Evolutionary conservation across 2,888 invertebrate genomes (phyloP).

Genomic region (Nomada flava): DNA sequence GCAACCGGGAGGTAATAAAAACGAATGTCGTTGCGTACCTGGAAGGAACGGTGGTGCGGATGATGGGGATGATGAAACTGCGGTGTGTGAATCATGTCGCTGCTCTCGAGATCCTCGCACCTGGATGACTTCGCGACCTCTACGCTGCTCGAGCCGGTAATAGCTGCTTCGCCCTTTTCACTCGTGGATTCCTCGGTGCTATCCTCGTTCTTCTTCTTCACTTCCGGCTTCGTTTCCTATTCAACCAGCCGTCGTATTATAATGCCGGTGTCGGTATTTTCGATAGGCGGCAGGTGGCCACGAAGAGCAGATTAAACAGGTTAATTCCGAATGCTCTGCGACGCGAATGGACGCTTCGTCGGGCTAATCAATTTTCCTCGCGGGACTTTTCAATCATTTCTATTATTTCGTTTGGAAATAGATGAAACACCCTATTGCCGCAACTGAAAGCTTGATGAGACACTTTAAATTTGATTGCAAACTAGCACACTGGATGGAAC

Average conservation of each 20-base stretch:
- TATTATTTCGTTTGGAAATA: too few species aligned
- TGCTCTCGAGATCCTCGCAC: constrained; percentile 85
- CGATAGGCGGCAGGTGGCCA: not conserved
- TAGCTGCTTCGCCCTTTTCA: constrained; percentile 75
- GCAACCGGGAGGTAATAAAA: constrained; percentile 35
- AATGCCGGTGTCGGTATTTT: not conserved
- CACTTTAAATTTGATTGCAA: not conserved
- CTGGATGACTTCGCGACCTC: constrained; percentile 77
- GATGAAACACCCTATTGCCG: not conserved
- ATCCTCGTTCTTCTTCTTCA: constrained; percentile 68
- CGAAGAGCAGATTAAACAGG: not conserved
- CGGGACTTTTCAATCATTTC: too few species aligned
- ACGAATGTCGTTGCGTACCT: constrained; percentile 85
- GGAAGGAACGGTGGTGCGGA: constrained; percentile 88
- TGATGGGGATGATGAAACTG: constrained; percentile 87
- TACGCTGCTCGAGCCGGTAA: constrained; percentile 74
- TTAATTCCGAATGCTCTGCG: not conserved
- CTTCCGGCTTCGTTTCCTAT: constrained; percentile 71
- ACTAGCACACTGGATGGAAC: too few species aligned
- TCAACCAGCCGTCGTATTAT: constrained; percentile 36
- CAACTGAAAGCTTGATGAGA: not conserved
- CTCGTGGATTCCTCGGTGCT: constrained; percentile 70
- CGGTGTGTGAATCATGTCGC: constrained; percentile 88
- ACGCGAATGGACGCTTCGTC: not conserved
- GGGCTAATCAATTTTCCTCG: not conserved